phyloP scores from a whole-genome alignment of 1,140 invertebrate genomes.

The Medauroidea extradentata region DNA sequence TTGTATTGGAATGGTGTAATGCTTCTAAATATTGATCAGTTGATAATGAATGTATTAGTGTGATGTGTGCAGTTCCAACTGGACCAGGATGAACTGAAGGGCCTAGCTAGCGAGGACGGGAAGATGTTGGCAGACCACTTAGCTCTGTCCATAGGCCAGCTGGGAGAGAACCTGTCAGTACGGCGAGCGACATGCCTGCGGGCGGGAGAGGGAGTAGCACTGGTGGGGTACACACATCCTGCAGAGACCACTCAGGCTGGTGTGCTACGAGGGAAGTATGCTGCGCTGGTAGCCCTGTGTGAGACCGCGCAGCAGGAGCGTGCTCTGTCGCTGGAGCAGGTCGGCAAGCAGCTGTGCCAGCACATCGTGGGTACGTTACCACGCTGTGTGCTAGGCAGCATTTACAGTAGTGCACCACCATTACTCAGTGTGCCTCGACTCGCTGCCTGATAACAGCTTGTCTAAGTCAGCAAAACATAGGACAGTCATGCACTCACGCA shows the following conservation, averaged over 20 bases:
- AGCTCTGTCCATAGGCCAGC: slow-evolving; percentile 73
- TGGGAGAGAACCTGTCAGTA: slow-evolving; percentile 87
- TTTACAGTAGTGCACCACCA: too few relatives aligned
- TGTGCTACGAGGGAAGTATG: slow-evolving; percentile 66
- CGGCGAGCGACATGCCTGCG: slow-evolving; percentile 66
- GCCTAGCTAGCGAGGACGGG: slow-evolving; percentile 54
- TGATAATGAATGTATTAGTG: too few relatives aligned
- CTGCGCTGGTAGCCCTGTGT: slow-evolving; percentile 67
- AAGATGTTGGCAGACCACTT: slow-evolving; percentile 72
- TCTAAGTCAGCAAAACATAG: too few relatives aligned
- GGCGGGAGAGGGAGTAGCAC: slow-evolving; percentile 12
- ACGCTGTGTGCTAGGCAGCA: too few relatives aligned
- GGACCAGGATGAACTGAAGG: slow-evolving; percentile 60
- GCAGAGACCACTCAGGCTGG: slow-evolving; percentile 1
- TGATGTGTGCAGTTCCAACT: slow-evolving; percentile 54
- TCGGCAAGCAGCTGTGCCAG: slow-evolving; percentile 76
- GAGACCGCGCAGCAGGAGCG: slow-evolving; percentile 15
- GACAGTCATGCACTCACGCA: too few relatives aligned
- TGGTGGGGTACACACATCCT: slow-evolving; percentile 72
- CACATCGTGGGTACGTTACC: slow-evolving; percentile 80
- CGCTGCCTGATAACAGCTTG: too few relatives aligned
- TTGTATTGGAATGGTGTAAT: too few relatives aligned
- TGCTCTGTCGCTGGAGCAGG: slow-evolving; percentile 40
- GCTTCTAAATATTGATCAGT: too few relatives aligned
- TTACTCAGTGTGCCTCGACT: too few relatives aligned